Evolutionary conservation across 2,113 vertebrate genomes (phyloP).

Genomic region (Pedetes capensis): DNA sequence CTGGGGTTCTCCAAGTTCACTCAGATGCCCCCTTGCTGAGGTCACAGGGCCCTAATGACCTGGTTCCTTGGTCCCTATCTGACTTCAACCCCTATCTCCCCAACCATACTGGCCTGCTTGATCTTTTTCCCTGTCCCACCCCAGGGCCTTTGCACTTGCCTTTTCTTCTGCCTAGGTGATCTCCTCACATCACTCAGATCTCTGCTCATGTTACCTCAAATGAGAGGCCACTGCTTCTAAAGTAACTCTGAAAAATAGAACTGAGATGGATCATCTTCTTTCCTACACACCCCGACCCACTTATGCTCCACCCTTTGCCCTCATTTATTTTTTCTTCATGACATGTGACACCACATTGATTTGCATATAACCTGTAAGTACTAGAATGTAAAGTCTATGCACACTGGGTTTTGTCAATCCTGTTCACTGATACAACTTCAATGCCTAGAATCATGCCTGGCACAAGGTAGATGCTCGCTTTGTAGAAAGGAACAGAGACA

Average conservation of each 20-base stretch:
- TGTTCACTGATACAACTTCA: neutral
- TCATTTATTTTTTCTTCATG: too few relatives aligned
- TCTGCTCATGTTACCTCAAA: neutral
- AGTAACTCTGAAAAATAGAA: neutral
- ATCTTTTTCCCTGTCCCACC: too few relatives aligned
- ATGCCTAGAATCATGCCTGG: neutral
- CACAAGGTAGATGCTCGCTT: neutral
- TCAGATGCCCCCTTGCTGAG: neutral
- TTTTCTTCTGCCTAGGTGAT: neutral
- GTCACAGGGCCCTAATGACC: neutral
- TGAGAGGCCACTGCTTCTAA: neutral
- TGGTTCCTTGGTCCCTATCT: neutral
- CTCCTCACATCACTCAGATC: neutral
- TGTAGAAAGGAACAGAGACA: neutral
- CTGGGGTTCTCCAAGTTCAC: neutral
- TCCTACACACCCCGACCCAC: rapidly evolving
- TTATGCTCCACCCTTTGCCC: neutral
- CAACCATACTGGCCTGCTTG: neutral
- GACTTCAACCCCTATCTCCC: neutral
- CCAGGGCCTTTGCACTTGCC: neutral
- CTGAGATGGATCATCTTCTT: neutral
- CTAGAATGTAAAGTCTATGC: neutral
- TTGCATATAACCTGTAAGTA: neutral
- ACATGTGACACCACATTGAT: too few relatives aligned
- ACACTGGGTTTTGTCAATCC: neutral